A percentile compares a stretch with the other conserved stretches of the same genome.
These are phyloP conservation scores for Pollenia labialis DNA, from an alignment of 2,888 invertebrate genomes.

Conservation along the genomic window DNA sequence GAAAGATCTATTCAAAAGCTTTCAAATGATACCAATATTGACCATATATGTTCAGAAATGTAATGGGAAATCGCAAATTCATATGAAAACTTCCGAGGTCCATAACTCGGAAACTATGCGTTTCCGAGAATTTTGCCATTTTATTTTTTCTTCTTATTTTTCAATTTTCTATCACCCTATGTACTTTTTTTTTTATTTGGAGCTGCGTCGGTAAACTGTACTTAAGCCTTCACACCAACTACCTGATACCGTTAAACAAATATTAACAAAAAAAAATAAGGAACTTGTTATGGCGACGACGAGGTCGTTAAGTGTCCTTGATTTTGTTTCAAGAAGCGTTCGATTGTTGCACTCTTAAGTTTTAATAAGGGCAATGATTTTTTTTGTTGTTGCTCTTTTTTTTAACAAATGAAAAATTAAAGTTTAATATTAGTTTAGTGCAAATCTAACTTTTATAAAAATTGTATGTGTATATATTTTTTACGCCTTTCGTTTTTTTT, in stretches of 20 bases:
- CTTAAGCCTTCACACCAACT: too few species aligned
- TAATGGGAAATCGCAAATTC: too few species aligned
- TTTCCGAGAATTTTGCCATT: too few species aligned
- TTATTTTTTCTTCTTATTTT: too few species aligned
- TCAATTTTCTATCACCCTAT: too few species aligned
- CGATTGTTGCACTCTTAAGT: conserved; percentile 52
- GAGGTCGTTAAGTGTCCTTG: conserved; percentile 71
- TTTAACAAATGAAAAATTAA: background rate
- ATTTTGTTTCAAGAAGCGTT: conserved; percentile 45
- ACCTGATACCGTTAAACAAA: conserved; percentile 30
- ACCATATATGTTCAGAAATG: too few species aligned
- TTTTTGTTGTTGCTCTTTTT: conserved; percentile 16
- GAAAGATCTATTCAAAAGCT: too few species aligned
- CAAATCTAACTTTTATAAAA: conserved; percentile 36
- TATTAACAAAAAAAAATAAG: conserved; percentile 8
- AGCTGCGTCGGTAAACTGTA: too few species aligned
- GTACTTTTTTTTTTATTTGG: too few species aligned
- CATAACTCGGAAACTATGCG: too few species aligned
- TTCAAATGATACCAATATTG: too few species aligned
- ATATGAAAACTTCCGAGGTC: too few species aligned
- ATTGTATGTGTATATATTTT: conserved; percentile 63
- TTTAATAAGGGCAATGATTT: conserved; percentile 48
- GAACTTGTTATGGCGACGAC: conserved; percentile 32
- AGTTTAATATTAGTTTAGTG: conserved; percentile 17
- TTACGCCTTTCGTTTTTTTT: conserved; percentile 69